Percentiles rank a stretch among this genome's conserved stretches.
Conservation (phyloP, 2,888 invertebrate genomes). For the Subacronicta megacephala region DNA sequence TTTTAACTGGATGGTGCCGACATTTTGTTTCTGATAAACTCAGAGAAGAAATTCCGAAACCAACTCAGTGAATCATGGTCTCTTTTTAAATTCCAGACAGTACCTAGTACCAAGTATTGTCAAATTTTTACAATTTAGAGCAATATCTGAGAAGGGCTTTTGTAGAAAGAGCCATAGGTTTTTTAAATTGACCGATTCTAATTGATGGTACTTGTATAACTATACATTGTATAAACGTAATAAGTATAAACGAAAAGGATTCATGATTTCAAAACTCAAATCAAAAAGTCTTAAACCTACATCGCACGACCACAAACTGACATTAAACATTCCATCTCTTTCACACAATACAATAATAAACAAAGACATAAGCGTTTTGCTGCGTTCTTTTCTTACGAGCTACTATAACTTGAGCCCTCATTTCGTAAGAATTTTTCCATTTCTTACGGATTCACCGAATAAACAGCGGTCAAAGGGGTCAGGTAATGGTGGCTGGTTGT, state of each 20-base stretch:
- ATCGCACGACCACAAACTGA: conserved; percentile 66
- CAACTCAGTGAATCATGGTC: too few species aligned
- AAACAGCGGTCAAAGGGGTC: conserved; percentile 43
- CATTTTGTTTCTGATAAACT: too few species aligned
- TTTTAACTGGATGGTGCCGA: too few species aligned
- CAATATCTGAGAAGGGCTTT: too few species aligned
- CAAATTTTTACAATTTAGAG: too few species aligned
- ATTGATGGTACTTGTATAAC: too few species aligned
- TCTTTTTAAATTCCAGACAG: too few species aligned
- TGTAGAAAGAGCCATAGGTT: too few species aligned
- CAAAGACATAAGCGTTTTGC: conserved; percentile 76
- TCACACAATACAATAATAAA: conserved; percentile 72
- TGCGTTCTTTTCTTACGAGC: conserved; percentile 59
- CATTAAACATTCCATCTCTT: conserved; percentile 65
- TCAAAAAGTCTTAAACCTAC: conserved; percentile 50
- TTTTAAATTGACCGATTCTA: too few species aligned
- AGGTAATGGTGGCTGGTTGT: conserved; percentile 31
- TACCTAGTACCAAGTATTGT: too few species aligned
- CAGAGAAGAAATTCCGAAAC: too few species aligned
- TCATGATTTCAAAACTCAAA: conserved; percentile 20
- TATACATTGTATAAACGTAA: too few species aligned
- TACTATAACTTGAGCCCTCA: conserved; percentile 18
- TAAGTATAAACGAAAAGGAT: conserved; percentile 20
- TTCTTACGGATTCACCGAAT: conserved; percentile 17
- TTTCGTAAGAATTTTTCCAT: conserved; percentile 19